Base-by-base conservation (phyloP, 1,140 invertebrate genomes). In the Telenomus remus region DNA sequence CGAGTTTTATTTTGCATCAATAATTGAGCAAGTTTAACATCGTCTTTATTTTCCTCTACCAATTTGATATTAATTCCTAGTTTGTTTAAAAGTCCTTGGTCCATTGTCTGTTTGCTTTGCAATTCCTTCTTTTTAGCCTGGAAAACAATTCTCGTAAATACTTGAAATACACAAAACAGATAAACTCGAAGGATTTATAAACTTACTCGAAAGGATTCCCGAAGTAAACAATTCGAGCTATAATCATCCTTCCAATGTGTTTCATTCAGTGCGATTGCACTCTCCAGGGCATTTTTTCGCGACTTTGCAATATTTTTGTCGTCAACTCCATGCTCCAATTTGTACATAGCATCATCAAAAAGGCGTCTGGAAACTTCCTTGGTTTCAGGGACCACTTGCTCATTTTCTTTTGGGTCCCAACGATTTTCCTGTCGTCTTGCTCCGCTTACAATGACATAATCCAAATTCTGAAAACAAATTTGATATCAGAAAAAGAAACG, bases 401-500 rank as follows among this genome's bases (percentile, higher is more conserved):
- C 97, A 91, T 99, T 99, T 81, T 98, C 93, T 49, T 92, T 93
- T 0, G 98, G 97, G 90, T 99, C 97, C 97, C 97, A 99, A 78
- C 98, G 91, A 86, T 97, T 97, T 87, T 99, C 98, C 88, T 99
- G 98, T 11, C 98, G 88, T 79, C 96, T 90, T 3, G 98, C 97
- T 8, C 98, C 98, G 78, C 93, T 95, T 0, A 99, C 90, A 59
- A 99, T 96, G 1, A 96, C 92, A 91, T 99, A 99, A 86, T 99
- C 98, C 80, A 99, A 90, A 89, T 99, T 99, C 95, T 97, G 82
- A 63, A 90, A 89, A 48, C 4, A 13, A 56, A 27, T 27, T n/a
- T n/a, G n/a, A n/a, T n/a, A n/a, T n/a, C n/a, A n/a, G n/a, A n/a
- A n/a, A n/a, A n/a, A n/a, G n/a, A n/a, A n/a, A n/a, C n/a, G n/a